Evolutionary conservation across 2,888 invertebrate species (phyloP).

Genomic region (Melanargia galathea): DNA sequence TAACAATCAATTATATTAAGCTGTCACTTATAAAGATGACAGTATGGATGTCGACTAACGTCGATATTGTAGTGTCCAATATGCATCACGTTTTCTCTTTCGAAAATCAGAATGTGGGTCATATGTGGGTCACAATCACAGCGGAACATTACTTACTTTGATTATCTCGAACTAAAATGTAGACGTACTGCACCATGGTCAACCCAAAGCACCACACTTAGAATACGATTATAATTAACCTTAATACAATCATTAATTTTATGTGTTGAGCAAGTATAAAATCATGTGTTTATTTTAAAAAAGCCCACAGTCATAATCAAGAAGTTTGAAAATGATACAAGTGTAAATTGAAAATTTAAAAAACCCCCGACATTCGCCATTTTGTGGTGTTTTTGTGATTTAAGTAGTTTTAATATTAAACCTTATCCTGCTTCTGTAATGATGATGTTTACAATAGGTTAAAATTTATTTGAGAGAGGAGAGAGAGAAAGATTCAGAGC

Average conservation of each 20-base stretch:
- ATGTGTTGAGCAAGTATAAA: constrained; percentile 3
- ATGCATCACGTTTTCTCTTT: constrained; percentile 66
- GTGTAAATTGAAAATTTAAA: too few species aligned
- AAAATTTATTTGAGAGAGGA: too few species aligned
- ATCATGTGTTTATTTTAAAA: neutral
- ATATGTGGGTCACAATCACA: constrained; percentile 63
- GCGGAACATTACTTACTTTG: constrained; percentile 59
- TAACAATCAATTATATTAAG: constrained; percentile 60
- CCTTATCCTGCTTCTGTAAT: too few species aligned
- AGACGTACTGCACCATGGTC: constrained; percentile 29
- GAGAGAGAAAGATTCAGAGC: too few species aligned
- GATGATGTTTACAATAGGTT: too few species aligned
- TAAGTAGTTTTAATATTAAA: too few species aligned
- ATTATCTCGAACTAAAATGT: constrained; percentile 56
- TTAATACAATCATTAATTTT: constrained; percentile 26
- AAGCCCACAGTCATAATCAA: too few species aligned
- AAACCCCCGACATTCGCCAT: too few species aligned
- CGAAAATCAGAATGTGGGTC: constrained; percentile 60
- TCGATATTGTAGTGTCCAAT: constrained; percentile 56
- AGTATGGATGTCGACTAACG: constrained; percentile 60
- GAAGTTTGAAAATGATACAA: too few species aligned
- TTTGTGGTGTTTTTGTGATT: too few species aligned
- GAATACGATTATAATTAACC: constrained; percentile 27
- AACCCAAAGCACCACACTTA: constrained; percentile 24
- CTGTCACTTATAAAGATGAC: constrained; percentile 48